Base-by-base conservation (phyloP, 2,888 invertebrate genomes). In the Achlya flavicornis region DNA sequence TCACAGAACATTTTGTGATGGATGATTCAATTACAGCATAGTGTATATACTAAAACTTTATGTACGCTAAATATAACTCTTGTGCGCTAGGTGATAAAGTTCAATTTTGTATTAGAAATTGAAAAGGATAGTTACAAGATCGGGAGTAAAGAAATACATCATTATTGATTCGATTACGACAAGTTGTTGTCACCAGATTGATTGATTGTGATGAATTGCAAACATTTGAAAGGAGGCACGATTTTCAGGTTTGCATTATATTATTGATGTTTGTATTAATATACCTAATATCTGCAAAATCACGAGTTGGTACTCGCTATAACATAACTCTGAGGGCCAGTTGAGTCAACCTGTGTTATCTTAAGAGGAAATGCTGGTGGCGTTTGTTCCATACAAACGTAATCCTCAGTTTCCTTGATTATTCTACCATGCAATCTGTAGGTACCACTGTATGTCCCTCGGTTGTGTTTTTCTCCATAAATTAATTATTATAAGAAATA, bases 1-100 rank as follows among this genome's bases (percentile, higher is more conserved):
- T 67, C 67, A 66, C 75, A 53, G 19, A 19, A 53, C 53, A 19
- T 53, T 77, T 77, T 75, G 78, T 84, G 83, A 85, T 84, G 76
- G 84, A 85, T 84, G 80, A 75, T 73, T 81, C 84, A 82, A 84
- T 83, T 84, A 83, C 79, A 74, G 70, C 70, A 64, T 63, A 64
- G n/a, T n/a, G 61, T 65, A 61, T 73, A 72, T 72, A 71, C 72
- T 66, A 68, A 70, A 66, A 71, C 66, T 61, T 66, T 67, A 38
- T 8, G 58, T 68, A 53, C 70, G 38, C 64, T 63, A 61, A 64
- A 65, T 64, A 60, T 67, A 59, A 59, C 61, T 67, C 64, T 65
- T 78, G 74, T 70, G 19, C 16, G 14, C 16, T 41, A 35, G 0
- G 33, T 0, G 4, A 58, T 74, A 75, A 63, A 69, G 74, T 66